Evolutionary conservation across 2,113 vertebrate species (phyloP), one percentile per base, ranked within the genome.

Genomic region (Hipposideros armiger): DNA sequence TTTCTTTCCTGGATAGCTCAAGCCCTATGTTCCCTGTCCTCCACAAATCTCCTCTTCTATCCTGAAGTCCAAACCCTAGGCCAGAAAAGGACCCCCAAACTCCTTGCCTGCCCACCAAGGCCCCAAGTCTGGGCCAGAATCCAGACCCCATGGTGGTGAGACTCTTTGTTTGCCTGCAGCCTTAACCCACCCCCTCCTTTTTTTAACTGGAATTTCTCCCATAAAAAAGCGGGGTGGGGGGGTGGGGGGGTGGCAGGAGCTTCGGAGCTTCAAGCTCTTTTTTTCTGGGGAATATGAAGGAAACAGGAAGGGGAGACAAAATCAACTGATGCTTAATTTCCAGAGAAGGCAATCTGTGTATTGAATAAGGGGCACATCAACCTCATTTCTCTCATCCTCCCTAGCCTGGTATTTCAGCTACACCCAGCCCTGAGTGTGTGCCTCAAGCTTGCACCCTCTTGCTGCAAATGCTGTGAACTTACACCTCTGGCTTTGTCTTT

Each of bases 151-250:
- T 86, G 85, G 85, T 96, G 87, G 45, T 54, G 62, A 92, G 67
- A 45, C 80, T 97, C 96, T 97, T 98, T 98, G 96, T 98, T 97
- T 93, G 96, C 82, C 36, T 67, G 74, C 16, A 87, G 87, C 62
- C 76, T 97, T 80, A 95, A 90, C 54, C 76, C 92, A 95, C 60
- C 45, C 67, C 77, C 67, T 77, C 50, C 36, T 56, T 82, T 81
- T 93, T 74, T 2, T 76, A 96, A 96, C 80, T 93, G 87, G 90
- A 96, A 87, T 97, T 96, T 96, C 94, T 95, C 93, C 78, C 93
- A 94, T 94, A 81, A 96, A 96, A 42, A 52, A 1, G 1, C 0
- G 0, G 10, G 32, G 32, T 5, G 60, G 60, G 60, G 60, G 14
- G 1, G 0, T 0, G 10, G 32, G 32, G 7, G 60, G 60, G 60